phyloP scores from a whole-genome alignment of 2,888 invertebrate species.

The Polyploca ridens region DNA sequence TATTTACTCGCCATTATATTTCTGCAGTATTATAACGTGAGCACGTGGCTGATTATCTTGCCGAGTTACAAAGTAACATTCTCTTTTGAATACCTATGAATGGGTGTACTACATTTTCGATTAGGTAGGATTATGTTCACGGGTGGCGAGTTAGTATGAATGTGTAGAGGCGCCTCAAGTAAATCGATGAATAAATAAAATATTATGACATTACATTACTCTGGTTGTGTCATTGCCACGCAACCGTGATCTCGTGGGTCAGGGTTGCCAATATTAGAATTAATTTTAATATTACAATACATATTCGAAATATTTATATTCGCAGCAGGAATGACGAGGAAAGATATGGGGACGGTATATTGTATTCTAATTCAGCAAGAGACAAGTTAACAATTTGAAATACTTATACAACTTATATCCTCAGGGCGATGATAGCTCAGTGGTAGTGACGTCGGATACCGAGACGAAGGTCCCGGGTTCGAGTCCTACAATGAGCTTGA shows the following conservation, averaged over 20 bases:
- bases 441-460: no score
- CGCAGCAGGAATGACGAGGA: no score
- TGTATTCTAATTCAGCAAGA: no score
- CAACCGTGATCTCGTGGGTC: constrained; percentile 29
- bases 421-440: no score
- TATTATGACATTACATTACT: constrained; percentile 39
- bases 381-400: no score
- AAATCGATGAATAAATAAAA: constrained; percentile 41
- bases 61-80: not conserved
- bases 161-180: constrained; percentile 21
- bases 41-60: not conserved
- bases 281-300: constrained; percentile 2
- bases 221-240: constrained; percentile 23
- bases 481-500: no score
- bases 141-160: not conserved
- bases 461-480: no score
- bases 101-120: not conserved
- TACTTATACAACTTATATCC: no score
- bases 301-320: no score
- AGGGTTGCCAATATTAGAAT: constrained; percentile 38
- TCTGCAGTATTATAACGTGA: not conserved
- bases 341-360: no score
- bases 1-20: not conserved
- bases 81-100: not conserved
- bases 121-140: not conserved